Conservation (phyloP, 1,140 invertebrate genomes). For the Papilio xuthus region DNA sequence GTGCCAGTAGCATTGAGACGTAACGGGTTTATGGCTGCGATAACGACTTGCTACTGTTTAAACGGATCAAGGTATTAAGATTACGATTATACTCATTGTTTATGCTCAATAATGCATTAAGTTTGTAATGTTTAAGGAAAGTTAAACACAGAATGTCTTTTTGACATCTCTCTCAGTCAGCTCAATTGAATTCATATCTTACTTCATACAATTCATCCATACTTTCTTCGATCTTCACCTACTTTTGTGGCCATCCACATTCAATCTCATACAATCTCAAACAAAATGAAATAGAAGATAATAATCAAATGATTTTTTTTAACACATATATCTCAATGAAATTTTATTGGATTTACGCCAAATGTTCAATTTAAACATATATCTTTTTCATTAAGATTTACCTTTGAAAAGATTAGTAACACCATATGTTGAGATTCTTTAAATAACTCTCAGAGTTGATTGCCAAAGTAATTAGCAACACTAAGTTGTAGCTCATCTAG, state of each 20-base stretch:
- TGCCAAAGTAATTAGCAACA: constrained; percentile 4
- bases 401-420: background rate
- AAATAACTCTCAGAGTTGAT: background rate
- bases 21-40: background rate
- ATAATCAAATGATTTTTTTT: too few relatives aligned
- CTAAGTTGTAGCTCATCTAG: background rate
- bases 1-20: background rate
- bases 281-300: too few relatives aligned
- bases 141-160: too few relatives aligned
- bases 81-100: background rate
- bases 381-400: constrained; percentile 7
- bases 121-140: background rate
- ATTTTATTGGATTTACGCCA: background rate
- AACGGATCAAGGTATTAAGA: constrained; percentile 14
- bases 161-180: too few relatives aligned
- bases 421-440: constrained; percentile 4
- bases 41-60: constrained; percentile 12
- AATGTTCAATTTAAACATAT: background rate
- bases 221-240: too few relatives aligned
- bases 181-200: too few relatives aligned
- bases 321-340: background rate
- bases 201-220: too few relatives aligned
- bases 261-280: too few relatives aligned
- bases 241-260: too few relatives aligned
- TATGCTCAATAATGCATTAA: background rate